Conservation (phyloP, 2,888 invertebrate species). For the Rhagophthalmus giganteus region DNA sequence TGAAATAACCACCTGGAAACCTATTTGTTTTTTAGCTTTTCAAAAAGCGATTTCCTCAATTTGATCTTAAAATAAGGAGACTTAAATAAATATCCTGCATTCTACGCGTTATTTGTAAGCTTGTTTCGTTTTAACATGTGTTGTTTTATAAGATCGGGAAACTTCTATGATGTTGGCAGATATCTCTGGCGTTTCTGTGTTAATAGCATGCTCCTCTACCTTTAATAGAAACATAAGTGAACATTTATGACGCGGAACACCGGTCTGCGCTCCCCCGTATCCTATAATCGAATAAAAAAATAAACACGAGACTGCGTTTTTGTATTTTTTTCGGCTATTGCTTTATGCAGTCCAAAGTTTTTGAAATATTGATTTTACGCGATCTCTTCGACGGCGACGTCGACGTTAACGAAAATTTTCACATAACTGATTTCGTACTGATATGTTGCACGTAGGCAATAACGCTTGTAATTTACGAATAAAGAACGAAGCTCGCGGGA, state of each 20-base stretch:
- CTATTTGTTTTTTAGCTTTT: no score
- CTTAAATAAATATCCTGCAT: slow-evolving; percentile 38
- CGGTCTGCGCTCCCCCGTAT: slow-evolving; percentile 46
- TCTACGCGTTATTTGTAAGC: slow-evolving; percentile 38
- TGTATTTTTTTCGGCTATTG: no score
- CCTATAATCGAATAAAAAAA: no score
- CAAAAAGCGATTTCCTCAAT: slow-evolving; percentile 36
- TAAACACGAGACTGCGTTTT: no score
- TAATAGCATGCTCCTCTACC: slow-evolving; percentile 49
- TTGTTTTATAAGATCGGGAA: slow-evolving; percentile 31
- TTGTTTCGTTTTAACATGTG: slow-evolving; percentile 42
- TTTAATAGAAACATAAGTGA: slow-evolving; percentile 59
- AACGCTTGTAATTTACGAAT: slow-evolving; percentile 2
- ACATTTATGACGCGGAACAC: slow-evolving; percentile 57
- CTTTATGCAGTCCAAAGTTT: no score
- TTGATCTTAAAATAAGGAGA: slow-evolving; percentile 39
- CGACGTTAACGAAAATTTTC: no score
- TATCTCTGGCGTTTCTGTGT: slow-evolving; percentile 45
- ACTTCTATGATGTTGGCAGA: slow-evolving; percentile 46
- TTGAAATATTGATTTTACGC: no score
- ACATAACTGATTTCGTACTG: no score
- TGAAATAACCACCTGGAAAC: no score
- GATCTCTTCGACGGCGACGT: no score
- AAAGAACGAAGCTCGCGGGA: slow-evolving; percentile 13
- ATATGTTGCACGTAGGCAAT: no score